Base-by-base conservation (phyloP, 2,113 vertebrate species). In the Empidonax alnorum region DNA sequence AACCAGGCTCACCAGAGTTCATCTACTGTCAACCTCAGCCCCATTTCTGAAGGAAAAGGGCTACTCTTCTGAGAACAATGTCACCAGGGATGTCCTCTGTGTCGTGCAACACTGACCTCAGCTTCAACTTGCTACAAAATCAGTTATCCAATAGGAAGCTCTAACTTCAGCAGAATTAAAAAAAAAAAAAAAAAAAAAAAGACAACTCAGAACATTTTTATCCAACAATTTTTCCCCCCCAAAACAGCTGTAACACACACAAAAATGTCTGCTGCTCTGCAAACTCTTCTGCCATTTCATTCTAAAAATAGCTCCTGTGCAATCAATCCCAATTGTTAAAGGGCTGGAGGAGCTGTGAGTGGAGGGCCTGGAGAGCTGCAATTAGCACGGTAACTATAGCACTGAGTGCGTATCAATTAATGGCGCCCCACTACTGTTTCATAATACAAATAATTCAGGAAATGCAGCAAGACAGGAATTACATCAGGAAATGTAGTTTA, bases 241-340 rank as follows among this genome's bases (percentile, higher is more conserved):
- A 14, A 72, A 94, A 47, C 96, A 97, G 93, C 83, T 96, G 96
- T 95, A 94, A 81, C 46, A 44, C 55, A 84, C 61, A 75, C 49
- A 93, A 91, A 94, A 90, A 93, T 84, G 92, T 82, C 76, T 96
- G 82, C 72, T 61, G 56, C 88, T 93, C 85, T 96, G 79, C 92
- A 93, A 92, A 90, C 52, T 90, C 92, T 94, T 74, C 73, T 86
- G 76, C 85, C 28, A 59, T 72, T 86, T 94, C 67, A 49, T 81
- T 44, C 94, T 88, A 94, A 96, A 95, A 88, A 96, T 87, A 96
- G 58, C 33, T 83, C 28, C 65, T 47, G 20, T 91, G 93, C 96
- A 97, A 96, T 97, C 96, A 97, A 44, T 81, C 94, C 56, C 92
- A 53, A 92, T 97, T 97, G 92, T 96, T 66, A 28, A 80, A 72